These are phyloP conservation scores for Nomada ferruginata DNA, from an alignment of 2,888 invertebrate genomes.

Conservation along the genomic window DNA sequence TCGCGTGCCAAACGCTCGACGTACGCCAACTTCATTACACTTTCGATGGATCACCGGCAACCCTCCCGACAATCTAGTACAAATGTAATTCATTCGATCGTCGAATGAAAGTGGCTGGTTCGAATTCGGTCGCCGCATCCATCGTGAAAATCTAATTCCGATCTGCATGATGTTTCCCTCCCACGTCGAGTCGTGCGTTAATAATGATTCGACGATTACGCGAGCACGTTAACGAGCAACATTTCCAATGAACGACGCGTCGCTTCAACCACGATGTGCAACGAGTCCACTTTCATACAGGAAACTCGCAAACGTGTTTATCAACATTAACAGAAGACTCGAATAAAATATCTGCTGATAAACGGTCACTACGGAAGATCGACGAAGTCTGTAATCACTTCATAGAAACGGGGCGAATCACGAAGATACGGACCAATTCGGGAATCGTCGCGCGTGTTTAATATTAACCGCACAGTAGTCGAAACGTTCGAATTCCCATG, in stretches of 20 bases:
- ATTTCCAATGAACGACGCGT: neutral
- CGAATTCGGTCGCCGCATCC: constrained; percentile 12
- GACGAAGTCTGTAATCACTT: no score
- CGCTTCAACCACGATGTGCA: neutral
- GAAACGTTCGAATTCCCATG: constrained; percentile 29
- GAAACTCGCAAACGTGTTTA: no score
- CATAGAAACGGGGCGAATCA: constrained; percentile 5
- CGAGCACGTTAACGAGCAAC: neutral
- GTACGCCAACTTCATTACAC: constrained; percentile 38
- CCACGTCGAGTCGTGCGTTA: neutral
- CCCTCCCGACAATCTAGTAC: neutral
- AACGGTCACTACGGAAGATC: no score
- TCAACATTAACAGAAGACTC: no score
- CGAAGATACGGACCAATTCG: neutral
- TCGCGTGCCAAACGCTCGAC: neutral
- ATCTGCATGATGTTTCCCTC: constrained; percentile 1
- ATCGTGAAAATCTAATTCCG: constrained; percentile 36
- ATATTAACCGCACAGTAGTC: constrained; percentile 6
- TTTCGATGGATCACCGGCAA: neutral
- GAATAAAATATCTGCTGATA: no score
- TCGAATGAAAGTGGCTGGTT: neutral
- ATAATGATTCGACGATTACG: constrained; percentile 11
- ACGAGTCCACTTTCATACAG: neutral
- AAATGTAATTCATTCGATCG: constrained; percentile 29
- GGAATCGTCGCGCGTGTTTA: constrained; percentile 1